A percentile compares a stretch with the other conserved stretches of the same genome.
Evolutionary conservation across 2,113 vertebrate genomes (phyloP).

Genomic region (Amazona vittata): DNA sequence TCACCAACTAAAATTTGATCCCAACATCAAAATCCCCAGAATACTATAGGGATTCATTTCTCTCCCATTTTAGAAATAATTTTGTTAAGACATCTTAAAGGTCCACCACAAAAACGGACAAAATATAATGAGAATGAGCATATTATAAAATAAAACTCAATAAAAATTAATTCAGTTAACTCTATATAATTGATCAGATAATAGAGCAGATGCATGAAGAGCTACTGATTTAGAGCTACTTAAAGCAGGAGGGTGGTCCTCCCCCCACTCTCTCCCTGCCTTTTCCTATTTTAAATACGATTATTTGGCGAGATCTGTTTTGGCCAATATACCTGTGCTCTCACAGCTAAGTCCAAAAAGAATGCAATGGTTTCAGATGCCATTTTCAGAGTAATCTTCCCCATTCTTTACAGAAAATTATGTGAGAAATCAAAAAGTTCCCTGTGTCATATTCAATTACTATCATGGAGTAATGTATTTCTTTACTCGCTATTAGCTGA

Average conservation of each 20-base stretch:
- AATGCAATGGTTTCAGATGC: background rate
- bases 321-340: background rate
- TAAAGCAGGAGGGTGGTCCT: background rate
- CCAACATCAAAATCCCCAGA: slow-evolving; percentile 63
- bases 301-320: background rate
- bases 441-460: background rate
- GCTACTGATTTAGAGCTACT: background rate
- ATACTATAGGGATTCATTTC: slow-evolving; percentile 54
- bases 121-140: background rate
- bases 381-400: background rate
- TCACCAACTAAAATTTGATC: slow-evolving; percentile 78
- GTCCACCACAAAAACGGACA: slow-evolving; percentile 33
- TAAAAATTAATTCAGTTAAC: background rate
- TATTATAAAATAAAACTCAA: background rate
- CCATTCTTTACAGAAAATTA: background rate
- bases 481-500: background rate
- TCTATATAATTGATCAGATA: slow-evolving; percentile 48
- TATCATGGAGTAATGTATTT: background rate
- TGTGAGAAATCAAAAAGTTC: background rate
- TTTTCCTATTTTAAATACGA: background rate
- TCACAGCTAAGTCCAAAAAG: background rate
- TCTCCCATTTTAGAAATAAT: slow-evolving; percentile 50
- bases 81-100: slow-evolving; percentile 7
- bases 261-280: fast-evolving
- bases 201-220: slow-evolving; percentile 19